Evolutionary conservation across 2,797 vertebrate genomes (phyloP), one percentile per base, ranked within the genome.

Genomic region (Pseudocheirus occidentalis): DNA sequence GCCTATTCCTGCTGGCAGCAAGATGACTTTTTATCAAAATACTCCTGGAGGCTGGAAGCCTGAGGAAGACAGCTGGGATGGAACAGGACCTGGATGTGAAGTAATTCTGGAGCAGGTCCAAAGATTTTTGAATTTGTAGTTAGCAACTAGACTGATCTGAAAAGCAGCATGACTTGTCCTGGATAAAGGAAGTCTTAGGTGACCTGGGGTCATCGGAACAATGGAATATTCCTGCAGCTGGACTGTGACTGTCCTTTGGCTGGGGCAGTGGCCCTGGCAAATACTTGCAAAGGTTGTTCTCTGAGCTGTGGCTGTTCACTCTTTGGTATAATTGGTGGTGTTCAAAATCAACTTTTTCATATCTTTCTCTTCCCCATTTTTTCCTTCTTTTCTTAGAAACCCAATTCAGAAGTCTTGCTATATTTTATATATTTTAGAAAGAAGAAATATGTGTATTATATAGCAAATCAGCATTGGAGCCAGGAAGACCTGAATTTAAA

Each of bases 1-100:
- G 87, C 57, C 50, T 92, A 91, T 92, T 54, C 50, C 95, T 95
- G 90, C 55, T 92, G 92, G 89, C 91, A 52, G 6, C 14, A 50
- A 92, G 62, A 93, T 29, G 87, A 54, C 28, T 55, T 46, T 94
- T 96, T 94, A 56, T 50, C 56, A 93, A 91, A 52, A 40, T 1
- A 18, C 24, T 29, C 10, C 90, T 89, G 54, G 24, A 14, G n/a
- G 92, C 93, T 90, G 55, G 16, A 91, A 40, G 66, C 9, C n/a
- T 12, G 57, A 95, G 66, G 87, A 91, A 54, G 50, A 28, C 46
- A 93, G 54, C 5, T 53, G 90, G 91, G 57, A 55, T 87, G 92
- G 93, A 93, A 27, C 6, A 18, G 11, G 55, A 28, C 57, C 62
- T 91, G 52, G 7, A 28, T 13, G 18, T 87, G 12, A 56, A 91